Conservation (phyloP, 2,888 invertebrate species). For the Norana najaformis region DNA sequence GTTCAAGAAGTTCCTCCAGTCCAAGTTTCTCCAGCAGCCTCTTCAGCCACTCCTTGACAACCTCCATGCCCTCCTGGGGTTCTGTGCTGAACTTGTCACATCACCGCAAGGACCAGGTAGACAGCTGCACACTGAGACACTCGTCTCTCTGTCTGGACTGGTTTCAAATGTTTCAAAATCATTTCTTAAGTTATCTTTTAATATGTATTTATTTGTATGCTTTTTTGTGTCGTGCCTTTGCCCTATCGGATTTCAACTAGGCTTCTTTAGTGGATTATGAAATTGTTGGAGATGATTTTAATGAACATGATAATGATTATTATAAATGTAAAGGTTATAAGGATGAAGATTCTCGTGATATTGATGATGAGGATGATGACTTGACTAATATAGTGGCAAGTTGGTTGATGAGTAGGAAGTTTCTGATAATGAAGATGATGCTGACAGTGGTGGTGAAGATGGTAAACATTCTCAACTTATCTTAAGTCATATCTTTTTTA, state of each 20-base stretch:
- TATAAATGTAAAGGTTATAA: not conserved
- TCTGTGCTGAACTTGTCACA: constrained; percentile 82
- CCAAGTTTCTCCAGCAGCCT: constrained; percentile 74
- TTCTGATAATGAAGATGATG: too few relatives aligned
- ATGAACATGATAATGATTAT: not conserved
- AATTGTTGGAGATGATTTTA: not conserved
- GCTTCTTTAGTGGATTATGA: not conserved
- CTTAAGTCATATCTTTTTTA: not conserved
- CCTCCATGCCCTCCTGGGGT: constrained; percentile 91
- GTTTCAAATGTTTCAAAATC: too few relatives aligned
- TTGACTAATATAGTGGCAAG: too few relatives aligned
- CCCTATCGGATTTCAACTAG: too few relatives aligned
- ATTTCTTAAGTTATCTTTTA: too few relatives aligned
- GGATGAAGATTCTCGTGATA: too few relatives aligned
- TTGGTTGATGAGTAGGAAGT: too few relatives aligned
- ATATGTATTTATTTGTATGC: too few relatives aligned
- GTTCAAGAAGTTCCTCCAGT: constrained; percentile 72
- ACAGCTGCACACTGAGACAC: not conserved
- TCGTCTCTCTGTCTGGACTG: too few relatives aligned
- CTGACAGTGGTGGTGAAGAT: not conserved
- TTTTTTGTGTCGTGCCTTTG: too few relatives aligned
- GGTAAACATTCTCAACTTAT: not conserved
- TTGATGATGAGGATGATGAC: too few relatives aligned
- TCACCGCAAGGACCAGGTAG: constrained; percentile 34
- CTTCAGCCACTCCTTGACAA: constrained; percentile 86